Conservation (phyloP, 2,797 vertebrate species). For the Eutrigla gurnardus region DNA sequence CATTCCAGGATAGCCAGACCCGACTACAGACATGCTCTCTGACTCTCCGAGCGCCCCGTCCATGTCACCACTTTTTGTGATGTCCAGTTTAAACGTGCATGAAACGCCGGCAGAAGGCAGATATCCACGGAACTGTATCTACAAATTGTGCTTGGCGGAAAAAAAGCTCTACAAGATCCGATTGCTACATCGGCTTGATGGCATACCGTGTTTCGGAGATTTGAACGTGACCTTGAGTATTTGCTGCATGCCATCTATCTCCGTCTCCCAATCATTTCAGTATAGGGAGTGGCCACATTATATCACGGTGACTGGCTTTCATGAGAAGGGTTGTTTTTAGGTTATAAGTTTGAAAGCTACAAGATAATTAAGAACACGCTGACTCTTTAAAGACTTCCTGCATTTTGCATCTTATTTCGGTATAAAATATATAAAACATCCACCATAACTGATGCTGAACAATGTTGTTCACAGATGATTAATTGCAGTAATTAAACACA, state of each 20-base stretch:
- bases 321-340: background rate
- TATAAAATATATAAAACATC: background rate
- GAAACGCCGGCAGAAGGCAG: background rate
- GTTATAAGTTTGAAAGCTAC: background rate
- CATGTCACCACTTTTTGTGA: conserved; percentile 28
- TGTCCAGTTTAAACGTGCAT: background rate
- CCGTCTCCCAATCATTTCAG: background rate
- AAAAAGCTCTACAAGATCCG: background rate
- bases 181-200: background rate
- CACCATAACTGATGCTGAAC: background rate
- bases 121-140: background rate
- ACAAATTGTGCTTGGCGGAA: background rate
- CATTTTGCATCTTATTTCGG: background rate
- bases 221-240: background rate
- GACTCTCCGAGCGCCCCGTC: conserved; percentile 8
- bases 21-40: conserved; percentile 51
- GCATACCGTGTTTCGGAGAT: background rate
- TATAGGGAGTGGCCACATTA: background rate
- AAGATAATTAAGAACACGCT: background rate
- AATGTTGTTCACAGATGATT: background rate
- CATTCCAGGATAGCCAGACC: conserved; percentile 65
- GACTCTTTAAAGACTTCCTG: background rate
- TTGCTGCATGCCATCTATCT: background rate
- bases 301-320: background rate
- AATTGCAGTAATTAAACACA: conserved; percentile 19